Percentiles rank a stretch among this genome's conserved stretches.
Evolutionary conservation across 2,797 vertebrate genomes (phyloP).

Genomic region (Epinephelus malabaricus): DNA sequence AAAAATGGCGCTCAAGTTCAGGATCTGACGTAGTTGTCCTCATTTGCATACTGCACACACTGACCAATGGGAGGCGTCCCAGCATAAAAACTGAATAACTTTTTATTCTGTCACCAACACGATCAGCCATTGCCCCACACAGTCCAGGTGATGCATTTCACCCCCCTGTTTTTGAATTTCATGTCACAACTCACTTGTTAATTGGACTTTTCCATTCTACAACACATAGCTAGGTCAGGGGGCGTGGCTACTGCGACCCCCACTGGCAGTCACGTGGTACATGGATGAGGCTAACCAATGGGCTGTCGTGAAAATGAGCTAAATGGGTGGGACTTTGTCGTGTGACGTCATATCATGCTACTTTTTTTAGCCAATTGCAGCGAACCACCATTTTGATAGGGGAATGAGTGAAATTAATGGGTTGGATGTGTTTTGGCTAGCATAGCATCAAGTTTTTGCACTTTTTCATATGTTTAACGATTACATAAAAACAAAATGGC

Average conservation of each 20-base stretch:
- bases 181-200: slow-evolving; percentile 30
- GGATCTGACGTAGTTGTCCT: slow-evolving; percentile 90
- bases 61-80: slow-evolving; percentile 87
- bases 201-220: slow-evolving; percentile 7
- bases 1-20: slow-evolving; percentile 96
- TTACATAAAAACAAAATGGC: not conserved
- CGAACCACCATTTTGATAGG: slow-evolving; percentile 35
- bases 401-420: slow-evolving; percentile 16
- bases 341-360: slow-evolving; percentile 84
- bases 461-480: slow-evolving; percentile 1
- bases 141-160: not conserved
- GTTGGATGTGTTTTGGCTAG: slow-evolving; percentile 43
- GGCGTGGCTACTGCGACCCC: slow-evolving; percentile 43
- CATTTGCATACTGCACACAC: slow-evolving; percentile 90
- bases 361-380: slow-evolving; percentile 82
- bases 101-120: slow-evolving; percentile 38
- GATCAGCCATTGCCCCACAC: not conserved
- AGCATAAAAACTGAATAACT: slow-evolving; percentile 68
- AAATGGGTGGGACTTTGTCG: slow-evolving; percentile 78
- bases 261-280: slow-evolving; percentile 75
- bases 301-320: slow-evolving; percentile 81
- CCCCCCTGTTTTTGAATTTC: slow-evolving; percentile 33
- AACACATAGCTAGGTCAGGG: slow-evolving; percentile 65
- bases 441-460: slow-evolving; percentile 18
- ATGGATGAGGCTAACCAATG: slow-evolving; percentile 50